Conservation (phyloP, 2,888 invertebrate genomes). For the Eremobia ochroleuca region DNA sequence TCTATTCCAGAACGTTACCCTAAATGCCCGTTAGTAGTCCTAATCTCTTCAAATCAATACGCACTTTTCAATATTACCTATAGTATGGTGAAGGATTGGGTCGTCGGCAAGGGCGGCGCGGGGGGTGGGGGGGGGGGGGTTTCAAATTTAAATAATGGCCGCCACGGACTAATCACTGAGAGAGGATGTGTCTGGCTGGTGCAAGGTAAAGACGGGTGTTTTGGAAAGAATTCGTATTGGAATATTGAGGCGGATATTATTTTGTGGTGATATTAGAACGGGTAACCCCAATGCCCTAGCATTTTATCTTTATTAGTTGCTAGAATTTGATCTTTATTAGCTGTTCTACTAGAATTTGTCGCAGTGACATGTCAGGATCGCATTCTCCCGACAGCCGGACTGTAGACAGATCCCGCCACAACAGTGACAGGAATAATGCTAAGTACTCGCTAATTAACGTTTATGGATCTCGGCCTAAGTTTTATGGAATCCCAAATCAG, state of each 20-base stretch:
- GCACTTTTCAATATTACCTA: slow-evolving; percentile 48
- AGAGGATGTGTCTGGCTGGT: slow-evolving; percentile 60
- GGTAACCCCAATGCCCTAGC: not conserved
- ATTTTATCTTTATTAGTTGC: not conserved
- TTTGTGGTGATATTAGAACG: not conserved
- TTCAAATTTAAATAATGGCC: slow-evolving; percentile 73
- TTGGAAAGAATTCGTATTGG: not conserved
- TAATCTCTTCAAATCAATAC: slow-evolving; percentile 36
- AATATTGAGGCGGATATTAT: not conserved
- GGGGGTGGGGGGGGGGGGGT: not conserved
- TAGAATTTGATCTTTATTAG: not conserved
- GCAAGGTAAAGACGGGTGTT: not conserved
- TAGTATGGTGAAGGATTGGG: slow-evolving; percentile 15
- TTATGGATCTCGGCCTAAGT: not conserved
- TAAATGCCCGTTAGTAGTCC: slow-evolving; percentile 7
- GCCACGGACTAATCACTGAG: slow-evolving; percentile 71
- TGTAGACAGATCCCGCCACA: not conserved
- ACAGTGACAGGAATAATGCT: not conserved
- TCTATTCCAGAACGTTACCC: not conserved
- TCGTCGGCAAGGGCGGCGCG: slow-evolving; percentile 22
- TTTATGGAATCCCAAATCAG: not conserved
- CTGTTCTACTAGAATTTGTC: not conserved
- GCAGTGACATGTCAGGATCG: not conserved
- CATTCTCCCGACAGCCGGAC: not conserved
- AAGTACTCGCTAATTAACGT: not conserved